Evolutionary conservation across 2,113 vertebrate species (phyloP).

Genomic region (Dasypus novemcinctus): DNA sequence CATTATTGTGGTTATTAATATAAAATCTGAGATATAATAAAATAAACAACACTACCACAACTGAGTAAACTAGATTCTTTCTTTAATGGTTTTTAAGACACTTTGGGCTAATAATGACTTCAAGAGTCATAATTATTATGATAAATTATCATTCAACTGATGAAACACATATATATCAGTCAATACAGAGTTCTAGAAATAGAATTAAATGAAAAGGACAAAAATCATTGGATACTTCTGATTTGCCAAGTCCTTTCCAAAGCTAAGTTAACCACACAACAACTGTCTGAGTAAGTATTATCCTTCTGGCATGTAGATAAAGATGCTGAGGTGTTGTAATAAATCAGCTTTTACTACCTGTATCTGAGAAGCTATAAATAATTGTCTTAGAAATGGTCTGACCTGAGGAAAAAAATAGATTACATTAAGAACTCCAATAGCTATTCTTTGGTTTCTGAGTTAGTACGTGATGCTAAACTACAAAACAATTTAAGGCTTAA

Average conservation of each 20-base stretch:
- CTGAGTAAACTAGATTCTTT: background rate
- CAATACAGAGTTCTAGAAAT: background rate
- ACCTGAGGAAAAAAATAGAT: background rate
- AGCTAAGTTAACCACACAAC: background rate
- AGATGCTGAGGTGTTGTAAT: background rate
- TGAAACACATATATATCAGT: background rate
- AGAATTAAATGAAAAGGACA: background rate
- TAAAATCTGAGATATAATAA: background rate
- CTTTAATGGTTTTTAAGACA: background rate
- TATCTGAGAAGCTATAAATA: background rate
- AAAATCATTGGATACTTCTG: background rate
- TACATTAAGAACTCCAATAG: conserved; percentile 23
- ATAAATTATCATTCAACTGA: background rate
- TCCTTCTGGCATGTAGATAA: background rate
- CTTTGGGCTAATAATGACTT: background rate
- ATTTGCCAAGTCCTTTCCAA: background rate
- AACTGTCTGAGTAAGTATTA: background rate
- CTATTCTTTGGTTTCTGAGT: background rate
- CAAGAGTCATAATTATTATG: background rate
- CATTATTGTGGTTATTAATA: background rate
- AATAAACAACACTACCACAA: background rate
- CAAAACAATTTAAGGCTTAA: conserved; percentile 21
- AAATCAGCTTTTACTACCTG: background rate
- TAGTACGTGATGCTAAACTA: background rate
- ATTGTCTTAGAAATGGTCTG: conserved; percentile 30